Base-by-base conservation (phyloP, 2,113 vertebrate species). In the Zosterops borbonicus region DNA sequence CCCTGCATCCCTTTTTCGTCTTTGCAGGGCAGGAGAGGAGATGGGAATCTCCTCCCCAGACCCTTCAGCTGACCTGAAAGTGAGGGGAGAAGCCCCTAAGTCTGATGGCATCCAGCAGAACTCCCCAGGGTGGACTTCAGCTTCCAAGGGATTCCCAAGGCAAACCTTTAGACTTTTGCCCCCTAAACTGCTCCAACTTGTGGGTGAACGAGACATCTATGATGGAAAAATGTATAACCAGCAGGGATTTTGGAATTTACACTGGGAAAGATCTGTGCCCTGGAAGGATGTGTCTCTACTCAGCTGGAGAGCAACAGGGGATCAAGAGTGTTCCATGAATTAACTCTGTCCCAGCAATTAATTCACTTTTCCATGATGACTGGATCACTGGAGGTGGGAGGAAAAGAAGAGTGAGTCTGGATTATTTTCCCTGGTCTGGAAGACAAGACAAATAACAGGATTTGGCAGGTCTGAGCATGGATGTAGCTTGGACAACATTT, bases 81-180 rank as follows among this genome's bases (percentile, higher is more conserved):
- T 2, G 23, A n/a, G 7, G 6, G 9, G 11, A 44, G 60, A 81
- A 90, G 2, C 2, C 6, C 12, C 3, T 14, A 6, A 4, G 0
- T 9, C 15, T 55, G 16, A 31, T 41, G 23, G 9, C 17, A 88
- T 35, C 42, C 60, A 78, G 20, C 37, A 70, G 60, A 75, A 50
- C 9, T n/a, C 28, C 42, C 78, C 49, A 35, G 46, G 29, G 4
- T 42, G 39, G 29, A 60, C 13, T 67, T 59, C 31, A 49, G 11
- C 17, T 46, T 53, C 28, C 33, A 55, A 67, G 22, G 6, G 22
- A 50, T 88, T 85, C 37, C 42, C 2, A 3, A 83, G 29, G 46
- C 25, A 88, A 95, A 58, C 3, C 6, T 64, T 47, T 29, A 49
- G 6, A 15, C 3, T 17, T 25, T 17, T 65, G 3, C 4, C 20